These are phyloP conservation scores for Arnoldichthys spilopterus DNA, from an alignment of 2,797 vertebrate species.

Conservation along the genomic window DNA sequence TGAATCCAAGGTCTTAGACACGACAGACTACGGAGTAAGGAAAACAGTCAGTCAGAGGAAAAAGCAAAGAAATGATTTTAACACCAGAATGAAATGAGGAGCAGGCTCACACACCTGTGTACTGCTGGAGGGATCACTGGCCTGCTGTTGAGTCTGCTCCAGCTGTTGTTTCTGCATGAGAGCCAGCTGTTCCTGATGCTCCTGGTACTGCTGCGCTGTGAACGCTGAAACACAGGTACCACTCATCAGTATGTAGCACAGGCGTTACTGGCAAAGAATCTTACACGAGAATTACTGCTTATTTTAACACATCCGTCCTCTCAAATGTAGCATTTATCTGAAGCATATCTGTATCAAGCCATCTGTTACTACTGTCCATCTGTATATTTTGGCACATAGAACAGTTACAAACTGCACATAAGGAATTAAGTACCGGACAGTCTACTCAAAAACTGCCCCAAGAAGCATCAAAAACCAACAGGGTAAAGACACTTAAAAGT, in stretches of 20 bases:
- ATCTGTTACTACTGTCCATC: conserved; percentile 10
- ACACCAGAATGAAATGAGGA: neutral
- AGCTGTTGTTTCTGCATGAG: conserved; percentile 99
- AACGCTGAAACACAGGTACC: conserved; percentile 79
- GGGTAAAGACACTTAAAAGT: neutral
- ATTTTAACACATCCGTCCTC: neutral
- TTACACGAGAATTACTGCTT: neutral
- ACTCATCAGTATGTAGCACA: neutral
- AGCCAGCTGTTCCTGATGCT: conserved; percentile 97
- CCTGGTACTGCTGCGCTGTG: conserved; percentile 98
- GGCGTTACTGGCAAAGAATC: neutral
- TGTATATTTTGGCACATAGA: neutral
- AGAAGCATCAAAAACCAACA: neutral
- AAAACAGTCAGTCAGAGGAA: neutral
- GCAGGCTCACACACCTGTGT: conserved; percentile 77
- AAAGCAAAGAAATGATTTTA: neutral
- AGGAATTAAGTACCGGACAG: too few relatives aligned
- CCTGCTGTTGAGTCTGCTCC: conserved; percentile 93
- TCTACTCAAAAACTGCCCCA: neutral
- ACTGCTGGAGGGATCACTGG: conserved; percentile 80
- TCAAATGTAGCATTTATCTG: neutral
- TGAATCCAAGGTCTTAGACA: conserved; percentile 95
- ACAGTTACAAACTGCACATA: too few relatives aligned
- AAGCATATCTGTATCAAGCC: neutral
- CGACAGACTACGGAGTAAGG: conserved; percentile 76